Evolutionary conservation across 2,888 invertebrate species (phyloP).

Genomic region (Scaptodrosophila latifasciaeformis): DNA sequence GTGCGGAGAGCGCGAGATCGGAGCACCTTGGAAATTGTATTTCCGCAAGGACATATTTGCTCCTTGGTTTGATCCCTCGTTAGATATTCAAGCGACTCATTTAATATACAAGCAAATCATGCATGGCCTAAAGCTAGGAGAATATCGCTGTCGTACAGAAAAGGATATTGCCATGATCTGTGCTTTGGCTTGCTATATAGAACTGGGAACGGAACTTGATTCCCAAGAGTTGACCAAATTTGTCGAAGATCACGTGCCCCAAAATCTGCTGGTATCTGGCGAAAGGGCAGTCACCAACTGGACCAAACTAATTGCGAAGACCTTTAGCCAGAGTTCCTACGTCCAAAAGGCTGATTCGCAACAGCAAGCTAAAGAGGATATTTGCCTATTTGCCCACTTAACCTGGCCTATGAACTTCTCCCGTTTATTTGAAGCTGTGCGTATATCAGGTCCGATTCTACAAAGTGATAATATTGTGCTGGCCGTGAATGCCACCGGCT

Average conservation of each 20-base stretch:
- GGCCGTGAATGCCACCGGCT: conserved; percentile 95
- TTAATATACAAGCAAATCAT: conserved; percentile 92
- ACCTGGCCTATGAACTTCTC: conserved; percentile 97
- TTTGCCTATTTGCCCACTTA: conserved; percentile 91
- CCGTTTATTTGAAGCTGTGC: conserved; percentile 93
- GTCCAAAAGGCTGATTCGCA: conserved; percentile 81
- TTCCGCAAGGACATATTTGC: conserved; percentile 92
- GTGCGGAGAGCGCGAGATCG: conserved; percentile 88
- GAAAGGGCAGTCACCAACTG: conserved; percentile 81
- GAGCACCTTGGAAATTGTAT: conserved; percentile 91
- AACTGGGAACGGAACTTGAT: conserved; percentile 79
- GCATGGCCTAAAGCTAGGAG: conserved; percentile 92
- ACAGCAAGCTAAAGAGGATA: conserved; percentile 88
- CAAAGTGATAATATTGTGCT: conserved; percentile 87
- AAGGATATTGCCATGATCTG: conserved; percentile 91
- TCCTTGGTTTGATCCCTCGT: conserved; percentile 92
- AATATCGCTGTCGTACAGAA: conserved; percentile 89
- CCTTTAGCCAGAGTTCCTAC: conserved; percentile 84
- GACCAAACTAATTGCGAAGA: conserved; percentile 83
- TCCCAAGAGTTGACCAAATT: conserved; percentile 53
- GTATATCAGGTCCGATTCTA: conserved; percentile 82
- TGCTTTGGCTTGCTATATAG: conserved; percentile 93
- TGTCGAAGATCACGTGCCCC: conserved; percentile 64
- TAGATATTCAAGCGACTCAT: conserved; percentile 88
- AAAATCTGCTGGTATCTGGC: conserved; percentile 76